These are phyloP conservation scores for Menura novaehollandiae DNA, from an alignment of 2,113 vertebrate genomes.

Conservation along the genomic window DNA sequence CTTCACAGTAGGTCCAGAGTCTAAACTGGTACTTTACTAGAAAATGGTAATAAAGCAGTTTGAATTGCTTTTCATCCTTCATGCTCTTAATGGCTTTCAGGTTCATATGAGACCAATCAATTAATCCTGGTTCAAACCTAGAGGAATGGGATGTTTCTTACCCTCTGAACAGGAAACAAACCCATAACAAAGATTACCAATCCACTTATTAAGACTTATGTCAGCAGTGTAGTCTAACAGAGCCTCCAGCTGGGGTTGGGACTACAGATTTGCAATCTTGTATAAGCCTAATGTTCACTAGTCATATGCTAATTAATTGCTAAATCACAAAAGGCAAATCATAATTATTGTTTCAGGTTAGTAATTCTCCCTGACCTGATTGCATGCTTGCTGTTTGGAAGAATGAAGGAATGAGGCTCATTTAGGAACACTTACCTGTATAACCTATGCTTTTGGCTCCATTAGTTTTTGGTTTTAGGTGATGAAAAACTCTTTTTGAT, in stretches of 20 bases:
- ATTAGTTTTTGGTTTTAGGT: background rate
- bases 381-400: slow-evolving; percentile 37
- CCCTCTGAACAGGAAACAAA: slow-evolving; percentile 52
- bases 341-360: slow-evolving; percentile 55
- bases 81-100: slow-evolving; percentile 75
- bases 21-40: slow-evolving; percentile 80
- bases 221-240: background rate
- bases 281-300: slow-evolving; percentile 17
- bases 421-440: slow-evolving; percentile 20
- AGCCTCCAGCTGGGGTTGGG: slow-evolving; percentile 34
- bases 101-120: slow-evolving; percentile 80
- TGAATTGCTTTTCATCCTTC: slow-evolving; percentile 78
- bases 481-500: background rate
- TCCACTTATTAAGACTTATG: slow-evolving; percentile 51
- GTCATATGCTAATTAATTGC: slow-evolving; percentile 45
- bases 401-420: background rate
- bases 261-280: slow-evolving; percentile 30
- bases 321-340: slow-evolving; percentile 53
- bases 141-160: slow-evolving; percentile 64
- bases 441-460: background rate
- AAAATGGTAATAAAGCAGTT: slow-evolving; percentile 80
- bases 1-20: slow-evolving; percentile 77
- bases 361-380: slow-evolving; percentile 26
- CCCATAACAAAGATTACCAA: slow-evolving; percentile 51
- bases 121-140: slow-evolving; percentile 74